A percentile compares a stretch with the other conserved stretches of the same genome.
Evolutionary conservation across 92 coral and sea anemone genomes (phyloP).

Genomic region (Metridium senile): DNA sequence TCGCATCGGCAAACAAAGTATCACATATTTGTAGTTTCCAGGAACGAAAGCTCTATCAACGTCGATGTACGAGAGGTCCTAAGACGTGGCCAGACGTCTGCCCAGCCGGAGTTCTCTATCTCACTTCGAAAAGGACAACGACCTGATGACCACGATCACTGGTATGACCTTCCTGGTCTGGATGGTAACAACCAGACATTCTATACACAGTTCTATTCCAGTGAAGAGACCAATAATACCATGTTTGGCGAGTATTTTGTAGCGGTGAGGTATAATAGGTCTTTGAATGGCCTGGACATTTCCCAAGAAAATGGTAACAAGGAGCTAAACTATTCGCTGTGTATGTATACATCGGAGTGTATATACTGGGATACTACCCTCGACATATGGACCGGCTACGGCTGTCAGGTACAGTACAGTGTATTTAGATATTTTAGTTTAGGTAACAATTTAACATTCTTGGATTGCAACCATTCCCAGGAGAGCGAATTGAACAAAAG

Average conservation of each 20-base stretch:
- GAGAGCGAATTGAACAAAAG: too few species aligned
- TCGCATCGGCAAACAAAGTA: slow-evolving; percentile 24
- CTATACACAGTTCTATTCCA: slow-evolving; percentile 30
- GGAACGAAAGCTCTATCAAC: slow-evolving; percentile 53
- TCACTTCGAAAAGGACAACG: slow-evolving; percentile 36
- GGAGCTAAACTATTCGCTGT: slow-evolving; percentile 36
- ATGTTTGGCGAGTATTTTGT: slow-evolving; percentile 58
- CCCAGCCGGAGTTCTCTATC: slow-evolving; percentile 30
- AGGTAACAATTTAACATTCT: too few species aligned
- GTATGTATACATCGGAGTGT: slow-evolving; percentile 58
- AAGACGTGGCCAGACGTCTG: neutral
- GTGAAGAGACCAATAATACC: slow-evolving; percentile 25
- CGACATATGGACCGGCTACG: slow-evolving; percentile 35
- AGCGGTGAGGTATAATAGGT: slow-evolving; percentile 40
- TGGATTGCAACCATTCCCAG: too few species aligned
- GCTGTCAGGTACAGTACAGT: slow-evolving; percentile 46
- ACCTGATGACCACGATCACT: slow-evolving; percentile 32
- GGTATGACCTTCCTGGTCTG: slow-evolving; percentile 12
- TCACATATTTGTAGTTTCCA: slow-evolving; percentile 37
- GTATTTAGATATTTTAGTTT: too few species aligned
- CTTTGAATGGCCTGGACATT: slow-evolving; percentile 18
- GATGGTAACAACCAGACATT: slow-evolving; percentile 5
- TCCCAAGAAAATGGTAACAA: slow-evolving; percentile 29
- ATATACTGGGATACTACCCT: slow-evolving; percentile 36
- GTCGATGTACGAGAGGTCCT: slow-evolving; percentile 37